Conservation (phyloP, 2,113 vertebrate genomes). For the Boleophthalmus pectinirostris region DNA sequence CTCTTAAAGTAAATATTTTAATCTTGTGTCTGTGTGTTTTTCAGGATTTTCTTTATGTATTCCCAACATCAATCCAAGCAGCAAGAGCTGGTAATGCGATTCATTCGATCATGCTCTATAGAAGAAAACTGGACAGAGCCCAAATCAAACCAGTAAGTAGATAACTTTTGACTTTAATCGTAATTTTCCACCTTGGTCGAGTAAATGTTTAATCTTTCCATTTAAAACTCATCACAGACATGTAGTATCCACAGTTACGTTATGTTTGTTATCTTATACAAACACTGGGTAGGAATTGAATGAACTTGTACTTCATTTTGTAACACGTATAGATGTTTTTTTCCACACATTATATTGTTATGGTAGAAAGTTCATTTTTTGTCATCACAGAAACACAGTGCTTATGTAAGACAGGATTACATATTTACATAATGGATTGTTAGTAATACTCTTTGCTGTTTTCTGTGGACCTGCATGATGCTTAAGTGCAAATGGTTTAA, state of each 20-base stretch:
- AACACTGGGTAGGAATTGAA: slow-evolving; percentile 10
- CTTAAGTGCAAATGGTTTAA: slow-evolving; percentile 22
- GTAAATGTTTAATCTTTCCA: slow-evolving; percentile 36
- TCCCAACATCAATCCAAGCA: slow-evolving; percentile 86
- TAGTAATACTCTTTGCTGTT: neutral
- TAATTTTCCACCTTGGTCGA: neutral
- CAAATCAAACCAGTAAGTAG: slow-evolving; percentile 92
- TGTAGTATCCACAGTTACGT: neutral
- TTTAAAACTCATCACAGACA: slow-evolving; percentile 12
- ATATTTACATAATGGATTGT: neutral
- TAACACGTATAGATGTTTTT: neutral
- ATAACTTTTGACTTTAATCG: neutral
- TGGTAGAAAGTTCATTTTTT: neutral
- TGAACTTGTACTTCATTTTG: slow-evolving; percentile 8
- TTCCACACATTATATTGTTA: neutral
- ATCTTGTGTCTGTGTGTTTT: neutral
- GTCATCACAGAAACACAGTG: neutral
- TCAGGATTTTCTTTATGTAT: slow-evolving; percentile 88
- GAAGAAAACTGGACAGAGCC: slow-evolving; percentile 91
- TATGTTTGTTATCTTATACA: slow-evolving; percentile 12
- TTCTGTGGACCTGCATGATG: slow-evolving; percentile 47
- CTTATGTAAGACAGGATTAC: neutral
- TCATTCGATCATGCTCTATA: slow-evolving; percentile 89
- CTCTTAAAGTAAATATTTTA: neutral
- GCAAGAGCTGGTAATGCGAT: slow-evolving; percentile 93